phyloP scores from a whole-genome alignment of 1,140 invertebrate species.

The Helicoverpa armigera region DNA sequence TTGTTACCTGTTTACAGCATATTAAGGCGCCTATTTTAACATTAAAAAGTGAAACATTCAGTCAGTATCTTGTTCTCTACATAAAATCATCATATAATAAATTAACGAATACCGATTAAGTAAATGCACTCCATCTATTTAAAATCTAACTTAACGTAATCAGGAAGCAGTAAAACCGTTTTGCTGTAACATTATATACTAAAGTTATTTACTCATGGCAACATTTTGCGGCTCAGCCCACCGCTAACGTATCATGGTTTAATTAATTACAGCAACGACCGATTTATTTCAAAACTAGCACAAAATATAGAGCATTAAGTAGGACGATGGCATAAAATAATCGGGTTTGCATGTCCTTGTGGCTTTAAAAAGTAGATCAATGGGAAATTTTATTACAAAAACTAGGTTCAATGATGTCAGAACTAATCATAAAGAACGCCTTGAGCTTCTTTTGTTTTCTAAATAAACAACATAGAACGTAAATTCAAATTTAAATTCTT shows the following conservation, averaged over 20 bases:
- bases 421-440: not conserved
- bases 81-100: not conserved
- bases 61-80: not conserved
- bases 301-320: constrained; percentile 24
- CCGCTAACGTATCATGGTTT: constrained; percentile 29
- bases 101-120: constrained; percentile 12
- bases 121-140: constrained; percentile 20
- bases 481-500: not conserved
- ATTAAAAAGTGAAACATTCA: not conserved
- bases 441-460: not conserved
- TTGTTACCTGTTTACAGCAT: no score
- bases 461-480: no score
- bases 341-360: constrained; percentile 33
- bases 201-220: constrained; percentile 35
- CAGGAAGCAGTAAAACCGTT: constrained; percentile 32
- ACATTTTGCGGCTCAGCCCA: constrained; percentile 38
- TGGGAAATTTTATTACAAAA: constrained; percentile 23
- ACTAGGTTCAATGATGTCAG: constrained; percentile 11
- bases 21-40: no score
- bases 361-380: constrained; percentile 39
- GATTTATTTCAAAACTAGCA: constrained; percentile 34
- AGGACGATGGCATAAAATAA: constrained; percentile 34
- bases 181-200: constrained; percentile 19
- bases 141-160: constrained; percentile 8
- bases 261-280: constrained; percentile 36